Evolutionary conservation across 2,797 vertebrate genomes (phyloP), one percentile per base, ranked within the genome.

Genomic region (Anas georgica): DNA sequence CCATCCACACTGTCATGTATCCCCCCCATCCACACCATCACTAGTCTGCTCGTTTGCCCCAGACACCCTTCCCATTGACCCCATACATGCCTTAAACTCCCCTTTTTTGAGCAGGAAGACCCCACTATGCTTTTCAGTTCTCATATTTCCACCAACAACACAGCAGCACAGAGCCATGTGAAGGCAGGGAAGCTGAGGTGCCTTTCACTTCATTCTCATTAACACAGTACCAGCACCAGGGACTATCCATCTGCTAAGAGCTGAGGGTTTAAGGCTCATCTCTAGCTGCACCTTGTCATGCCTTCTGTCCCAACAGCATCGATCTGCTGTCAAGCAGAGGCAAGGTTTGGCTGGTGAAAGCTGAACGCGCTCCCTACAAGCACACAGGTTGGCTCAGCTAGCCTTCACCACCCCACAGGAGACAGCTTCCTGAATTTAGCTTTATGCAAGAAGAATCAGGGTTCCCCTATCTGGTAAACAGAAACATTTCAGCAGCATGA

Each of bases 31-130:
- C 17, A 2, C 15, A 28, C 37, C 9, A 7, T 23, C 9, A 1
- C 0, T 0, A 25, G 31, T 76, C 17, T 60, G 17, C 33, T 82
- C 20, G n/a, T 59, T 39, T 41, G 33, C 3, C 16, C 37, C 33
- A 66, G 10, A 37, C 10, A 45, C 4, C 29, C 43, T 52, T 84
- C 56, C 20, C 58, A 10, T 0, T 16, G 37, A 62, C 12, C 9
- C 50, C 10, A 1, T 9, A 29, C 7, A 26, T 1, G 29, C 10
- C 31, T 68, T 35, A 63, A 22, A 62, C 12, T 39, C 22, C 6
- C 17, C 14, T 20, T 6, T 81, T 74, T 50, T 21, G 39, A 56
- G 43, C 3, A 11, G 0, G 3, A 17, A 14, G 6, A 5, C 35
- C 52, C 14, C 20, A 4, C 6, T 2, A 17, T 13, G 5, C 31